A percentile compares a stretch with the other conserved stretches of the same genome.
These are phyloP conservation scores for Lycopodina hypogea DNA, from an alignment of 37 sponge, comb jelly and placozoan species.

Conservation along the genomic window DNA sequence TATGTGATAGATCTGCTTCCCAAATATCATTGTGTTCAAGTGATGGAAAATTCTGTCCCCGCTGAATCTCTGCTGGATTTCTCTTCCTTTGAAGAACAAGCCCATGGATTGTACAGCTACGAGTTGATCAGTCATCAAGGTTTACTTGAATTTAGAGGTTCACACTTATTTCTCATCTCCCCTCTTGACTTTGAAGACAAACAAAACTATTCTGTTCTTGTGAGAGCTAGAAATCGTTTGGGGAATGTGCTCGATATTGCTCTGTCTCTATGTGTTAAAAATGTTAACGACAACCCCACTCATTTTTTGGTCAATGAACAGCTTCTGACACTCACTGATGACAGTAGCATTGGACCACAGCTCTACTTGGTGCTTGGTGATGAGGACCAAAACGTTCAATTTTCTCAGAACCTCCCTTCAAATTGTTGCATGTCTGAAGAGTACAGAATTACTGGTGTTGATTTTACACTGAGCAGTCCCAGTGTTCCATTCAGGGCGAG, in stretches of 20 bases:
- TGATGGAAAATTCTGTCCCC: slow-evolving; percentile 31
- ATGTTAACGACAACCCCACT: slow-evolving; percentile 68
- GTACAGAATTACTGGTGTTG: background rate
- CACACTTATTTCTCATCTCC: background rate
- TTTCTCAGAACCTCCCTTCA: background rate
- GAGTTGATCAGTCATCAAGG: background rate
- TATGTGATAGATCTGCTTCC: background rate
- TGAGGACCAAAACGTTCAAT: background rate
- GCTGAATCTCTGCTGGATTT: slow-evolving; percentile 35
- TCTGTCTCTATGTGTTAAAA: slow-evolving; percentile 48
- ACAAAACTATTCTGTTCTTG: background rate
- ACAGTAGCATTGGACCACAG: slow-evolving; percentile 17
- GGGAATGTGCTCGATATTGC: slow-evolving; percentile 4
- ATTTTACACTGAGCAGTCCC: slow-evolving; percentile 12
- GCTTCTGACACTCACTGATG: slow-evolving; percentile 14
- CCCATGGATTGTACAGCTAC: slow-evolving; percentile 32
- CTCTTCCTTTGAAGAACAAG: slow-evolving; percentile 3
- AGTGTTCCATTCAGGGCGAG: slow-evolving; percentile 16
- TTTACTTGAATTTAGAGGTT: background rate
- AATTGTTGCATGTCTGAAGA: slow-evolving; percentile 1
- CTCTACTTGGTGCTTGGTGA: slow-evolving; percentile 18
- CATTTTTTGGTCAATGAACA: slow-evolving; percentile 20
- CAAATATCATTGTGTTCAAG: slow-evolving; percentile 34
- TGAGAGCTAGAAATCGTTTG: slow-evolving; percentile 34
- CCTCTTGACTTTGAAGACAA: slow-evolving; percentile 49